Conservation (phyloP, 2,113 vertebrate species). For the Hippocampus barbouri region DNA sequence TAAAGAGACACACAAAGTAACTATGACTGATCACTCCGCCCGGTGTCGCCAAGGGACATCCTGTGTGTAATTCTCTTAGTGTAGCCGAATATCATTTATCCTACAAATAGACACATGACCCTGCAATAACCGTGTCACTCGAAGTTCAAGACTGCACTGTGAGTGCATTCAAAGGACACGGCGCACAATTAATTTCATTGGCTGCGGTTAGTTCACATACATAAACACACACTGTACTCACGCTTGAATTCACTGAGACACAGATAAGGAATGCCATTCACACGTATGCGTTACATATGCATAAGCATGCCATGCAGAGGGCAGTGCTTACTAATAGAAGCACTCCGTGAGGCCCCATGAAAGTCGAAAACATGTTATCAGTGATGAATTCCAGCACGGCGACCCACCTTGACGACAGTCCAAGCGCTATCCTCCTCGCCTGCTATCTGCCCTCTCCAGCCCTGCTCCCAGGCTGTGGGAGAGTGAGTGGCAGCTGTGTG, state of each 20-base stretch:
- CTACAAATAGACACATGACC: slow-evolving; percentile 70
- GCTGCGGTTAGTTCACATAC: slow-evolving; percentile 26
- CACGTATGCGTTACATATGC: slow-evolving; percentile 50
- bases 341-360: slow-evolving; percentile 42
- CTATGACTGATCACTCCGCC: slow-evolving; percentile 65
- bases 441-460: slow-evolving; percentile 72
- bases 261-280: slow-evolving; percentile 45
- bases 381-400: slow-evolving; percentile 68
- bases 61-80: slow-evolving; percentile 72
- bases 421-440: slow-evolving; percentile 56
- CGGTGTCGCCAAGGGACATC: slow-evolving; percentile 66
- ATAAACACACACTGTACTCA: slow-evolving; percentile 32
- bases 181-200: slow-evolving; percentile 44
- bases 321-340: slow-evolving; percentile 66
- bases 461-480: slow-evolving; percentile 58
- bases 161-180: slow-evolving; percentile 57
- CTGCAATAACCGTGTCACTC: slow-evolving; percentile 62
- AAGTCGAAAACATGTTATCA: slow-evolving; percentile 61
- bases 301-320: slow-evolving; percentile 31
- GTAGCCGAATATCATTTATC: slow-evolving; percentile 71
- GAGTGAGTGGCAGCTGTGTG: slow-evolving; percentile 69
- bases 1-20: slow-evolving; percentile 64
- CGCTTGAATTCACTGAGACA: slow-evolving; percentile 15
- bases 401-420: slow-evolving; percentile 60
- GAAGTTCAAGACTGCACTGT: slow-evolving; percentile 57